Evolutionary conservation across 2,888 invertebrate species (phyloP).

Genomic region (Tetranychus truncatus): DNA sequence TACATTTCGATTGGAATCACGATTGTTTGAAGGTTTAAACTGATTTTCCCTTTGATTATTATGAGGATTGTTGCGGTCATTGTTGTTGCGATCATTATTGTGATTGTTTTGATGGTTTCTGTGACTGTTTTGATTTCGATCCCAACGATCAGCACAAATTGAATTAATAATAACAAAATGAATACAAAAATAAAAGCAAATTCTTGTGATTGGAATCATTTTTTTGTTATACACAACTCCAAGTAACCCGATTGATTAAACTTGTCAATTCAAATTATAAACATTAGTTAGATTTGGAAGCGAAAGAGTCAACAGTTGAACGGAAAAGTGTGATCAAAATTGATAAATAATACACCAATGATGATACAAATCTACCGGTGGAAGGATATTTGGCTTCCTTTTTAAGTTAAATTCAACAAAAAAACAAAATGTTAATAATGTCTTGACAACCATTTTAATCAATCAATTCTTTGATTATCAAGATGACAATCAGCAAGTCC

Average conservation of each 20-base stretch:
- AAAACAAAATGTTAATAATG: no score
- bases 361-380: background rate
- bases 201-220: background rate
- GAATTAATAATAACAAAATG: background rate
- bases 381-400: background rate
- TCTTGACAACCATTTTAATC: no score
- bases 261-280: background rate
- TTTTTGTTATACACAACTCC: background rate
- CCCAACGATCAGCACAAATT: background rate
- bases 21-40: background rate
- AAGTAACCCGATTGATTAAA: background rate
- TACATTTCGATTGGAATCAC: background rate
- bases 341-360: background rate
- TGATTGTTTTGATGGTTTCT: background rate
- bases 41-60: background rate
- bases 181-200: background rate
- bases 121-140: background rate
- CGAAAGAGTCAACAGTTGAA: background rate
- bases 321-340: conserved; percentile 1
- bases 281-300: background rate
- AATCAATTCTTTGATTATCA: background rate
- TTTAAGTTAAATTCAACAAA: background rate
- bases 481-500: background rate
- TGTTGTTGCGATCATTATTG: background rate
- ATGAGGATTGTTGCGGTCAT: background rate